Percentiles rank a stretch among this genome's conserved stretches.
Conservation (phyloP, 1,140 invertebrate genomes). For the Psilanteris sp. region DNA sequence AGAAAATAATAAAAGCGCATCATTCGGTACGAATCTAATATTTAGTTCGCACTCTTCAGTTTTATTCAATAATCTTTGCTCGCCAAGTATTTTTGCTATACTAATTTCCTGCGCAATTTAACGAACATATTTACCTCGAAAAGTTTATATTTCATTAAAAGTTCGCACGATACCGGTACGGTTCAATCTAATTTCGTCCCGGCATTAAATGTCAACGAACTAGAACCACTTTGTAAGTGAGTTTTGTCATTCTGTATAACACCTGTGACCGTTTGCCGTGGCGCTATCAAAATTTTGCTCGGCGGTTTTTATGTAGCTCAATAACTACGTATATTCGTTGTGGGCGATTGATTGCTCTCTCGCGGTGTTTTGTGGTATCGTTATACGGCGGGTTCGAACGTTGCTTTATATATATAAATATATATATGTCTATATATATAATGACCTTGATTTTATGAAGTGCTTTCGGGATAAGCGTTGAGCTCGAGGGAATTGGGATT, state of each 20-base stretch:
- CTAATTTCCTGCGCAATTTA: constrained; percentile 22
- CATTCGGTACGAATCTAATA: not conserved
- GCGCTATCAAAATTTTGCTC: constrained; percentile 7
- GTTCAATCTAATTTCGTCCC: constrained; percentile 45
- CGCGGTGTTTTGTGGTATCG: no score
- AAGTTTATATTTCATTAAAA: constrained; percentile 51
- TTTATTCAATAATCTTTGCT: not conserved
- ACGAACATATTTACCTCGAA: constrained; percentile 28
- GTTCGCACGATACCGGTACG: constrained; percentile 19
- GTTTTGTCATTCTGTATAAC: constrained; percentile 35
- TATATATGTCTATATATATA: no score
- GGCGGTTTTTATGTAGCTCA: not conserved
- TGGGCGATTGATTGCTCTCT: constrained; percentile 14
- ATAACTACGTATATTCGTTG: no score
- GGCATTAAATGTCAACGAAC: constrained; percentile 45
- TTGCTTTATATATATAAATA: no score
- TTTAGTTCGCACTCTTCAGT: not conserved
- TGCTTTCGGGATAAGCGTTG: no score
- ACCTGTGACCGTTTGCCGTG: constrained; percentile 23
- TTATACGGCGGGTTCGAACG: no score
- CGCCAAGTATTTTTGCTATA: not conserved
- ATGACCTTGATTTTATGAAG: no score
- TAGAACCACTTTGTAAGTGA: constrained; percentile 34
- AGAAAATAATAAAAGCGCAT: no score
- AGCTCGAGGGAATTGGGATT: no score